Percentiles rank a stretch among this genome's conserved stretches.
Conservation (phyloP, 2,113 vertebrate genomes). For the Astatoreochromis straeleni region DNA sequence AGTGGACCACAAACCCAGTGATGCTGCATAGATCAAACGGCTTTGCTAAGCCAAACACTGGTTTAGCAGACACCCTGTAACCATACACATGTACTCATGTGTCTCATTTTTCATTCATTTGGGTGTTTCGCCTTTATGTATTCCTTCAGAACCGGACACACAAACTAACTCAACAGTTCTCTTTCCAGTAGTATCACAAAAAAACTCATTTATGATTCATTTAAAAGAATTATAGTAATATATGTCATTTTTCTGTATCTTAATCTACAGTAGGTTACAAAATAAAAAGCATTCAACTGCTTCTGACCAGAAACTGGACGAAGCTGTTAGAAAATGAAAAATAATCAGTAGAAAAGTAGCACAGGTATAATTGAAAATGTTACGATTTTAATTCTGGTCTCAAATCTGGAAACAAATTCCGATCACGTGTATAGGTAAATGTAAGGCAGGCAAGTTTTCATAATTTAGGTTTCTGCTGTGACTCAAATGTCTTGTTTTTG, state of each 20-base stretch:
- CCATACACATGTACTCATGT: neutral
- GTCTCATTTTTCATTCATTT: conserved; percentile 7
- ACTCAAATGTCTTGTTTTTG: neutral
- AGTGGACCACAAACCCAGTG: neutral
- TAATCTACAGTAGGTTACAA: neutral
- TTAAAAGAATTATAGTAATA: neutral
- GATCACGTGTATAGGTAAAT: neutral
- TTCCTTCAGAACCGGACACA: neutral
- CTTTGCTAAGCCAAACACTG: conserved; percentile 19
- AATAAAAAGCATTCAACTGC: neutral
- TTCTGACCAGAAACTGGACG: neutral
- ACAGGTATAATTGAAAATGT: neutral
- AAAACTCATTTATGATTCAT: neutral
- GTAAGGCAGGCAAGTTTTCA: conserved; percentile 15
- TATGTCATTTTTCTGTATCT: neutral
- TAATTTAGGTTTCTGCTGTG: neutral
- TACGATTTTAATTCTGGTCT: neutral
- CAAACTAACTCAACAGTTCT: neutral
- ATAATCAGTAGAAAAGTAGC: neutral
- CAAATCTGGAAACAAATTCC: neutral
- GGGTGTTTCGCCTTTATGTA: neutral
- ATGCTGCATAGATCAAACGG: conserved; percentile 26
- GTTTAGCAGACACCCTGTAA: neutral
- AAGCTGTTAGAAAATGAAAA: neutral
- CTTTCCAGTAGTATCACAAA: conserved; percentile 18